phyloP scores from a whole-genome alignment of 2,113 vertebrate species.

The Platichthys stellatus region DNA sequence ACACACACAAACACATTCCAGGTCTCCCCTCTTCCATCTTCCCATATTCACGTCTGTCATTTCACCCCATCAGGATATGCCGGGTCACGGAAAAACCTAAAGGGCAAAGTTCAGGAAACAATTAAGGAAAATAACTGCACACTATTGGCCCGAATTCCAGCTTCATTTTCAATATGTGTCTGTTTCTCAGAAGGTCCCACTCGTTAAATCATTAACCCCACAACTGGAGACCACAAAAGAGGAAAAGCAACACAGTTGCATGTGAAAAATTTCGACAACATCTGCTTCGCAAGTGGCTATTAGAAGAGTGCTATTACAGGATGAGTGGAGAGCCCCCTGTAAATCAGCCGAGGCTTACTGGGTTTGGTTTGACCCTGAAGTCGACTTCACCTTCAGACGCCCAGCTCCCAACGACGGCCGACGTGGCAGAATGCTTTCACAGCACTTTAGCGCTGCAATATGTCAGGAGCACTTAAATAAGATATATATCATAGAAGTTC shows the following conservation, averaged over 20 bases:
- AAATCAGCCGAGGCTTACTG: slow-evolving; percentile 51
- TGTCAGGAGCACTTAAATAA: slow-evolving; percentile 53
- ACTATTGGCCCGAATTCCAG: slow-evolving; percentile 45
- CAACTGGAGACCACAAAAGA: slow-evolving; percentile 48
- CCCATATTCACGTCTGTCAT: slow-evolving; percentile 50
- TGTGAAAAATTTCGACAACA: slow-evolving; percentile 48
- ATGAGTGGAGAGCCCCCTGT: slow-evolving; percentile 34
- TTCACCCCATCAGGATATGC: slow-evolving; percentile 65
- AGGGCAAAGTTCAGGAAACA: slow-evolving; percentile 83
- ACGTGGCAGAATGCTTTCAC: slow-evolving; percentile 35
- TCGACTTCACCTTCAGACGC: slow-evolving; percentile 58
- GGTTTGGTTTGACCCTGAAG: slow-evolving; percentile 61
- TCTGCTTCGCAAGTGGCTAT: slow-evolving; percentile 48
- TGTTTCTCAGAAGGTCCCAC: slow-evolving; percentile 63
- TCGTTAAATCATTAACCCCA: slow-evolving; percentile 74
- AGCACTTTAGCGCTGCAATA: slow-evolving; percentile 42
- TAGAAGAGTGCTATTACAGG: slow-evolving; percentile 40
- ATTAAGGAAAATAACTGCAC: slow-evolving; percentile 77
- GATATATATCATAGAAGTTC: slow-evolving; percentile 22
- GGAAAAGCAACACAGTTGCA: slow-evolving; percentile 47
- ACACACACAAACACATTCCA: slow-evolving; percentile 5
- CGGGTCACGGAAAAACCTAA: slow-evolving; percentile 67
- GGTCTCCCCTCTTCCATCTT: slow-evolving; percentile 50
- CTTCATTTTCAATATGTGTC: slow-evolving; percentile 52
- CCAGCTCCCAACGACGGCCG: slow-evolving; percentile 16